Evolutionary conservation across 2,113 vertebrate species (phyloP), one percentile per base, ranked within the genome.

Genomic region (Manacus vitellinus): DNA sequence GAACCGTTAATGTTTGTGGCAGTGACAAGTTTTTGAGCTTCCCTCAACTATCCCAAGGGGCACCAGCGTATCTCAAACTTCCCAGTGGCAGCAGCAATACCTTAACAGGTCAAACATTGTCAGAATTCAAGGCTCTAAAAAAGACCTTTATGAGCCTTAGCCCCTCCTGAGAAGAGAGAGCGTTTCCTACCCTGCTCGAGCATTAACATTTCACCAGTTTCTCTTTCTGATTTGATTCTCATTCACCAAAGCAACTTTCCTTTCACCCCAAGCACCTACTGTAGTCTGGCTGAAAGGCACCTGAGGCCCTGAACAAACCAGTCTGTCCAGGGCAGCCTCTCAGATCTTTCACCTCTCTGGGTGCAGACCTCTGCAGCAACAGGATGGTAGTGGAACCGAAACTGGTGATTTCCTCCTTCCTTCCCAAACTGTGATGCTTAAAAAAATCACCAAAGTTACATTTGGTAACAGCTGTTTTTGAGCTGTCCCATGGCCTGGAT

Each of bases 1-100:
- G 70, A 92, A 49, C n/a, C 0, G 0, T 75, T 67, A 56, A 17
- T 0, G 1, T 56, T 49, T 3, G 2, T 68, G 70, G 21, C 43
- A 46, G 19, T 5, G 4, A 54, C n/a, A 71, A 52, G 67, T 75
- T 62, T 86, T 82, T 0, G 0, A 89, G 71, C 67, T 83, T 46
- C 59, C 65, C 30, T 66, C 2, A 3, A 7, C 37, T 39, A 25
- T 43, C 44, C 35, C 22, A 8, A 85, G 49, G 55, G 39, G 28
- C 54, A 73, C 22, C 58, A 54, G 39, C 24, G 7, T 28, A 35
- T 81, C 66, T 59, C 35, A 74, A 41, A 49, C 46, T 58, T 79
- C 68, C 47, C 52, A 27, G 31, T 71, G 51, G 27, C 58, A 91
- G 43, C 49, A 49, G 68, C 31, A 63, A 33, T 55, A 62, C 54